phyloP scores from a whole-genome alignment of 2,888 invertebrate species.

The Cecidostiba fungosa region DNA sequence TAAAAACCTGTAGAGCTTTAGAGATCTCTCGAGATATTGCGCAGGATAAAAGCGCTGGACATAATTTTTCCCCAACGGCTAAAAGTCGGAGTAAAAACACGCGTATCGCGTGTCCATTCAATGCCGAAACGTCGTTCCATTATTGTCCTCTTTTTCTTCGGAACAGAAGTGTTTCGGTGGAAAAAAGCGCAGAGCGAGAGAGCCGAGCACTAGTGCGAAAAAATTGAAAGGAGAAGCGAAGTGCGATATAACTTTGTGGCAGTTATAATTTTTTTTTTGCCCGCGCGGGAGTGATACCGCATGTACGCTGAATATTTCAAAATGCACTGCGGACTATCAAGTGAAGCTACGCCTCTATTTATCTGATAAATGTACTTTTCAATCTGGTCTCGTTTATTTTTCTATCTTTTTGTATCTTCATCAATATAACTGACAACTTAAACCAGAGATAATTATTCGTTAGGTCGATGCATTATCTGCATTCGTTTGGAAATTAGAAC shows the following conservation, averaged over 20 bases:
- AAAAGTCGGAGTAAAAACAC: constrained; percentile 6
- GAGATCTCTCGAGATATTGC: background rate
- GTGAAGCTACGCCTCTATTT: constrained; percentile 33
- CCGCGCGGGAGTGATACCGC: constrained; percentile 3
- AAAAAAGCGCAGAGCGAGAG: constrained; percentile 38
- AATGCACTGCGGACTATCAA: constrained; percentile 40
- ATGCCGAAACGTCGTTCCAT: constrained; percentile 21
- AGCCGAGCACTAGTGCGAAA: constrained; percentile 13
- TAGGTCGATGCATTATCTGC: no score
- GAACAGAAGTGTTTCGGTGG: constrained; percentile 22
- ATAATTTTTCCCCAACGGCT: background rate
- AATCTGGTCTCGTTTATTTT: constrained; percentile 1
- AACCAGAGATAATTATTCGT: no score
- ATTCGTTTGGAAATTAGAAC: background rate
- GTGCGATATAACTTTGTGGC: constrained; percentile 35
- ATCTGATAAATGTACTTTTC: constrained; percentile 39
- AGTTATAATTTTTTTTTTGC: constrained; percentile 40
- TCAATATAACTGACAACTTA: background rate
- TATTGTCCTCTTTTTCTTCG: constrained; percentile 45
- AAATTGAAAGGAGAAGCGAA: constrained; percentile 54
- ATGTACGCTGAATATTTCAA: constrained; percentile 52
- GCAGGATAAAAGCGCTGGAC: background rate
- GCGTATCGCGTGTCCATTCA: constrained; percentile 26
- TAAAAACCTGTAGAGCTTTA: background rate
- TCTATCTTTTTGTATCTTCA: constrained; percentile 5